Base-by-base conservation (phyloP, 1,140 invertebrate genomes). In the Eufriesea mexicana region DNA sequence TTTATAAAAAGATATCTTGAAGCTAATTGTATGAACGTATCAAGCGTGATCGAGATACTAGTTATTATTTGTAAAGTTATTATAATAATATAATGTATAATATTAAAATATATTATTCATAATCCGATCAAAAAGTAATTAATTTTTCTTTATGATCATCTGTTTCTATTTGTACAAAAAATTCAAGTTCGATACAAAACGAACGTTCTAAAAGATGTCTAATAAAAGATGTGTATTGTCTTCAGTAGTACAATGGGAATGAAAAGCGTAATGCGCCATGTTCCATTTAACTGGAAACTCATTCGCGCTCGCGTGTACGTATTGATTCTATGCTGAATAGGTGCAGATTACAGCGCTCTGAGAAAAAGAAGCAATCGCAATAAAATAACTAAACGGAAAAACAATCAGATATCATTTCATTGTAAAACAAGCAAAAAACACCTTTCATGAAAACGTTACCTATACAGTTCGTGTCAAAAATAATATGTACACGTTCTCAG, bases 31-130 rank as follows among this genome's bases (percentile, higher is more conserved):
- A 25, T 57, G 42, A 42, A 61, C 71, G 49, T 45, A 35, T 72
- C 68, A 55, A 45, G 25, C 71, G 25, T 51, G 72, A 79, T 76
- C 9, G 25, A 72, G 7, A 70, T 79, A 83, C 55, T 83, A 49
- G 57, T 84, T 87, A 62, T 83, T 59, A 68, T 87, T 88, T 85
- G 54, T 85, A 88, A 88, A 79, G 55, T 23, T 84, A 75, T 77
- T 84, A 61, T 47, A 45, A 57, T 76, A 49, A 74, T 84, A 87
- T 54, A 70, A 76, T 87, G 79, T 88, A 64, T 62, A 57, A 83
- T 84, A 86, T 77, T 70, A 9, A 79, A 86, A 84, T 89, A 88
- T 79, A 42, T 86, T 86, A 89, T 86, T 88, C 74, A 80, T 84
- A 61, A 55, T 57, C 25, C 49, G 42, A 83, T 73, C 35, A 35